Percentiles rank a stretch among this genome's conserved stretches.
Evolutionary conservation across 2,113 vertebrate genomes (phyloP).

Genomic region (Psephotus haematonotus): DNA sequence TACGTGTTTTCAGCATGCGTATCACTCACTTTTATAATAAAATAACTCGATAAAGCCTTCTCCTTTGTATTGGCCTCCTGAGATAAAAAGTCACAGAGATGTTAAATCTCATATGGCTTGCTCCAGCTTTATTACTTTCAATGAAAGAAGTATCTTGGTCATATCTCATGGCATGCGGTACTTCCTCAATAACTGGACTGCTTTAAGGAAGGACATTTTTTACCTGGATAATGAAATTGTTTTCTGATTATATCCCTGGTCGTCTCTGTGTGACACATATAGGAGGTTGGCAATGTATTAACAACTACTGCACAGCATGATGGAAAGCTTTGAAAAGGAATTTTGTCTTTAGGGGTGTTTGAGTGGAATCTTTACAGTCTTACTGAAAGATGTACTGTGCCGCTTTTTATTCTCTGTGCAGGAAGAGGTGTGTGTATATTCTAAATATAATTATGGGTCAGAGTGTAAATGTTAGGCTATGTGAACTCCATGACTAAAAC

Average conservation of each 20-base stretch:
- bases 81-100: constrained; percentile 4
- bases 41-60: background rate
- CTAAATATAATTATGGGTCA: constrained; percentile 14
- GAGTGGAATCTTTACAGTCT: background rate
- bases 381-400: background rate
- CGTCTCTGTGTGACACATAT: background rate
- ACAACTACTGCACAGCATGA: background rate
- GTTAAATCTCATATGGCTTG: background rate
- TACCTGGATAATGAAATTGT: background rate
- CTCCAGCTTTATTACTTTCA: background rate
- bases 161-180: background rate
- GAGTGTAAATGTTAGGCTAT: constrained; percentile 10
- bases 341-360: background rate
- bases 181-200: background rate
- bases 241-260: background rate
- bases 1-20: background rate
- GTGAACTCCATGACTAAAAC: background rate
- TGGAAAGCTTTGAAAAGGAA: background rate
- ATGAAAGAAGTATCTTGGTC: background rate
- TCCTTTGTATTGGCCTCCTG: constrained; percentile 21
- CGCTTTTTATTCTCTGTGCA: background rate
- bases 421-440: background rate
- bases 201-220: constrained; percentile 1
- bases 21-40: constrained; percentile 1
- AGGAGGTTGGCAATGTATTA: background rate